Conservation (phyloP, 2,797 vertebrate species). For the Telmatherina bonti region DNA sequence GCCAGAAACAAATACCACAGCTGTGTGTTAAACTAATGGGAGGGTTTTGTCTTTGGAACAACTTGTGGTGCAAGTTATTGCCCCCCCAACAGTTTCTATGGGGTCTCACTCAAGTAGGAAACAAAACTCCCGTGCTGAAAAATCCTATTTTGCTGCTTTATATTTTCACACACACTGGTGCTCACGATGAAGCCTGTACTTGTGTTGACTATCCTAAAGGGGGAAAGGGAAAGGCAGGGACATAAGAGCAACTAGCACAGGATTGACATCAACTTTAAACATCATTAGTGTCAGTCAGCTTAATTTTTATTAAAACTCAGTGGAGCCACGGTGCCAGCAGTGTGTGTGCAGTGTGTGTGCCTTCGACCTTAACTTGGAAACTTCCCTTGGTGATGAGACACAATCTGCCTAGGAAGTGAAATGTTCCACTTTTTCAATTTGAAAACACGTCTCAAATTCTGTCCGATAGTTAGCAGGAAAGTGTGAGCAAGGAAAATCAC, state of each 20-base stretch:
- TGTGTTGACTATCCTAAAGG: conserved; percentile 58
- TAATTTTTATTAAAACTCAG: conserved; percentile 15
- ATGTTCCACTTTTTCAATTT: background rate
- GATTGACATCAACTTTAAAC: conserved; percentile 36
- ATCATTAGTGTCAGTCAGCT: conserved; percentile 26
- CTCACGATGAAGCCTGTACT: conserved; percentile 41
- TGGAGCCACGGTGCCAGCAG: background rate
- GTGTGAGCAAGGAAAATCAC: conserved; percentile 9
- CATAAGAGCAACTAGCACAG: conserved; percentile 3
- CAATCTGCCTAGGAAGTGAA: conserved; percentile 24
- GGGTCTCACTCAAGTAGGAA: conserved; percentile 46
- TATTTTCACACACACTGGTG: conserved; percentile 47
- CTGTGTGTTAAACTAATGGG: conserved; percentile 65
- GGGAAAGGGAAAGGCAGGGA: conserved; percentile 38
- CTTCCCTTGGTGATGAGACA: conserved; percentile 33
- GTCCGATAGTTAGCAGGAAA: conserved; percentile 18
- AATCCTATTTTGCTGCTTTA: conserved; percentile 39
- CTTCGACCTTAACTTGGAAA: conserved; percentile 26
- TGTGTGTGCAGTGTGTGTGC: conserved; percentile 3
- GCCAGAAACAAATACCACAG: conserved; percentile 70
- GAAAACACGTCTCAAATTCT: background rate
- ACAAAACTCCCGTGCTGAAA: conserved; percentile 11
- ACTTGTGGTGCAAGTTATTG: conserved; percentile 35
- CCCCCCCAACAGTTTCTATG: background rate
- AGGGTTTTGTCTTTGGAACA: conserved; percentile 60